phyloP scores from a whole-genome alignment of 2,888 invertebrate species.

The Drosophila rubida region DNA sequence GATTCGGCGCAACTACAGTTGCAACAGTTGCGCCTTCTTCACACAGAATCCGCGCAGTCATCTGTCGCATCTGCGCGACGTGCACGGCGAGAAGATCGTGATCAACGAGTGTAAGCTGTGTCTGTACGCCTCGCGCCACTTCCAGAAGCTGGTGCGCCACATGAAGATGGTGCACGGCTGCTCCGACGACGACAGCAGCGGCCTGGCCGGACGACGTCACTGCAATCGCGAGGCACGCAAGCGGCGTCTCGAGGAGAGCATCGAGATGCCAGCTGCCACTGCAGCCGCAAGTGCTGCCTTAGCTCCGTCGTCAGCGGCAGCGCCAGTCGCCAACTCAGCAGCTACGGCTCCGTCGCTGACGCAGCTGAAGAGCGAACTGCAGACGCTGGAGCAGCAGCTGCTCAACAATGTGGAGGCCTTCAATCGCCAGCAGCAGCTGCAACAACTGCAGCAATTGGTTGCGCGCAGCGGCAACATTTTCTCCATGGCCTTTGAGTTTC shows the following conservation, averaged over 20 bases:
- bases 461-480: constrained; percentile 62
- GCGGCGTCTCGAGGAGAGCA: constrained; percentile 81
- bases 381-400: constrained; percentile 80
- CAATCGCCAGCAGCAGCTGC: constrained; percentile 76
- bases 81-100: constrained; percentile 91
- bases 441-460: constrained; percentile 58
- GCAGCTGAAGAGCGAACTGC: constrained; percentile 81
- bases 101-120: constrained; percentile 94
- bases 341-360: constrained; percentile 57
- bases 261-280: constrained; percentile 18
- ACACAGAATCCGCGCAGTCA: constrained; percentile 93
- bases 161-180: constrained; percentile 91
- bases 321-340: background rate
- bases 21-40: constrained; percentile 91
- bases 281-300: too few relatives aligned
- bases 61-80: constrained; percentile 92
- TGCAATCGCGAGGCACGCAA: constrained; percentile 83
- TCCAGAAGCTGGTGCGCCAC: constrained; percentile 93
- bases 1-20: constrained; percentile 93
- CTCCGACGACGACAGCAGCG: constrained; percentile 61
- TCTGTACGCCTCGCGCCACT: constrained; percentile 95
- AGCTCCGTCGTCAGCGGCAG: background rate
- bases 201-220: constrained; percentile 82
- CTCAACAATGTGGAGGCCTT: constrained; percentile 65
- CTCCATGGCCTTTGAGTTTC: constrained; percentile 79